These are phyloP conservation scores for Bibio marci DNA, from an alignment of 2,888 invertebrate genomes.

Conservation along the genomic window DNA sequence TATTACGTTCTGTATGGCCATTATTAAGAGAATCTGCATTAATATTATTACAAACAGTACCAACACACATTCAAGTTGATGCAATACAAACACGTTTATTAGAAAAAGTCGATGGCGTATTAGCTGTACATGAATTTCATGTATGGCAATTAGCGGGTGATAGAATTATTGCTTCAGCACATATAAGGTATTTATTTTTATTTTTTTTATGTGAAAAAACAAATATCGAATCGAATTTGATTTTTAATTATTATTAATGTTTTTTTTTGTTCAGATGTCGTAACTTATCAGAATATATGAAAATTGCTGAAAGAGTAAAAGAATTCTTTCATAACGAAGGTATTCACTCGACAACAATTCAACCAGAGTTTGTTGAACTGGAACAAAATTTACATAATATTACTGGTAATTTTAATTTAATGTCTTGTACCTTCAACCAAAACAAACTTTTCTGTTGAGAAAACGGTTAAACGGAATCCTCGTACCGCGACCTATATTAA, in stretches of 20 bases:
- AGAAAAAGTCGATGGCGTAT: slow-evolving; percentile 81
- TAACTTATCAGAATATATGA: slow-evolving; percentile 91
- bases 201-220: background rate
- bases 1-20: slow-evolving; percentile 82
- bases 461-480: no score
- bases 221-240: background rate
- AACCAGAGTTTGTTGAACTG: slow-evolving; percentile 90
- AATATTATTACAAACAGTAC: slow-evolving; percentile 94
- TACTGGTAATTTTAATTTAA: no score
- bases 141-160: slow-evolving; percentile 97
- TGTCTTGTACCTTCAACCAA: no score
- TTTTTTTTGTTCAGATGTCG: slow-evolving; percentile 45
- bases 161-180: slow-evolving; percentile 92
- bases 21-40: slow-evolving; percentile 83
- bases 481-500: no score
- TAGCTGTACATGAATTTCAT: slow-evolving; percentile 95
- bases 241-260: background rate
- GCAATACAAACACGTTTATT: slow-evolving; percentile 75
- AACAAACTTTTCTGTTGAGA: no score
- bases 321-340: slow-evolving; percentile 97
- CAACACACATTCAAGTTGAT: slow-evolving; percentile 91
- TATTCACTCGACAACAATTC: slow-evolving; percentile 96
- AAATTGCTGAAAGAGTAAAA: slow-evolving; percentile 89
- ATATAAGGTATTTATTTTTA: slow-evolving; percentile 50
- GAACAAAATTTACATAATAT: slow-evolving; percentile 20